These are phyloP conservation scores for Aplodontia rufa DNA, from an alignment of 2,113 vertebrate species.

Conservation along the genomic window DNA sequence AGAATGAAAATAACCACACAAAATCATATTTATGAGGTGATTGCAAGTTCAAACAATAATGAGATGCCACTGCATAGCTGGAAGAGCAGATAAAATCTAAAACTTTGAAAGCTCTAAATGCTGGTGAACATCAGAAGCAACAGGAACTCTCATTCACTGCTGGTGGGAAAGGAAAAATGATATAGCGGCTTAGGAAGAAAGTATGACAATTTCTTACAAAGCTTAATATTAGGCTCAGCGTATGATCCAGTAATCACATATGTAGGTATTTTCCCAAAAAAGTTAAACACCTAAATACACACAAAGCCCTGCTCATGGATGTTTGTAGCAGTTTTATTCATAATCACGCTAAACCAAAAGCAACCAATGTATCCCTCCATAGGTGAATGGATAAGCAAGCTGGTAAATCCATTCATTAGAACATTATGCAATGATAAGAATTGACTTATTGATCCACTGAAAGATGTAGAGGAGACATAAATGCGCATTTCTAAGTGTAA, in stretches of 20 bases:
- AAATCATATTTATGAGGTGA: neutral
- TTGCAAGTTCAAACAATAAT: neutral
- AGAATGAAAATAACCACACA: neutral
- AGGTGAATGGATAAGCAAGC: neutral
- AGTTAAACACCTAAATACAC: neutral
- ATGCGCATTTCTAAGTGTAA: neutral
- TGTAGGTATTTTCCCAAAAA: neutral
- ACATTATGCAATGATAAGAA: neutral
- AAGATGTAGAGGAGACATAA: neutral
- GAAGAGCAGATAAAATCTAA: neutral
- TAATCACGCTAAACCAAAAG: neutral
- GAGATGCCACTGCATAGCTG: neutral
- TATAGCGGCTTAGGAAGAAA: neutral
- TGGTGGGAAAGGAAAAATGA: neutral
- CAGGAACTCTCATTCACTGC: neutral
- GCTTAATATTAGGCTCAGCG: neutral
- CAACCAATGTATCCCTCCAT: neutral
- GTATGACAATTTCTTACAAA: neutral
- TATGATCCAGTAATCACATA: neutral
- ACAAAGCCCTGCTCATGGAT: neutral
- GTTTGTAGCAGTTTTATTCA: neutral
- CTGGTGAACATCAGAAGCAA: neutral
- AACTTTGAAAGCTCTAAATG: neutral
- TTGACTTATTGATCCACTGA: neutral
- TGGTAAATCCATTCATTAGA: neutral